These are phyloP conservation scores for Puma concolor DNA, from an alignment of 2,113 vertebrate genomes.

Conservation along the genomic window DNA sequence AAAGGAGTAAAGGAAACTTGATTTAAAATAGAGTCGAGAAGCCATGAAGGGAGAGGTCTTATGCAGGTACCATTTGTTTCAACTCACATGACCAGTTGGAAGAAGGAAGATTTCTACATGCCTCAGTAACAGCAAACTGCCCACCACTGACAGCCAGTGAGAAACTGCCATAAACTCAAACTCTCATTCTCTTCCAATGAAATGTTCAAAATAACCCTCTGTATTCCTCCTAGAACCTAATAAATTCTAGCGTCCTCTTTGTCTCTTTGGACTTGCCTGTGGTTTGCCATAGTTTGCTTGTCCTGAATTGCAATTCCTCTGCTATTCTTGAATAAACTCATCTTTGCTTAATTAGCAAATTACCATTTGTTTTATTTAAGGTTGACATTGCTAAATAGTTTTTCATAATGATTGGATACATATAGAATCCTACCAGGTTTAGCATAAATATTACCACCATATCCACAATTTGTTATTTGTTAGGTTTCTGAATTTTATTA, in stretches of 20 bases:
- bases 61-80: neutral
- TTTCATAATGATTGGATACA: neutral
- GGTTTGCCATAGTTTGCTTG: neutral
- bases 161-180: neutral
- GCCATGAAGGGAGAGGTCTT: neutral
- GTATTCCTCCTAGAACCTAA: neutral
- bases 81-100: neutral
- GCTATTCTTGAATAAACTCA: neutral
- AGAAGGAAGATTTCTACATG: no score
- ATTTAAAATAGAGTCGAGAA: neutral
- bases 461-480: neutral
- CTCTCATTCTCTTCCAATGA: neutral
- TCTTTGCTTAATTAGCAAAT: neutral
- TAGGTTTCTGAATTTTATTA: neutral
- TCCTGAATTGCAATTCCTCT: neutral
- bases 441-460: neutral
- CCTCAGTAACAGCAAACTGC: neutral
- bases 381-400: neutral
- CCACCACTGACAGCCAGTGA: no score
- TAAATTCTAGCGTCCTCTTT: neutral
- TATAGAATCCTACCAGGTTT: neutral
- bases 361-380: neutral
- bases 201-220: neutral
- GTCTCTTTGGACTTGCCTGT: neutral
- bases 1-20: neutral